Evolutionary conservation across 2,113 vertebrate species (phyloP).

Genomic region (Hyaena hyaena): DNA sequence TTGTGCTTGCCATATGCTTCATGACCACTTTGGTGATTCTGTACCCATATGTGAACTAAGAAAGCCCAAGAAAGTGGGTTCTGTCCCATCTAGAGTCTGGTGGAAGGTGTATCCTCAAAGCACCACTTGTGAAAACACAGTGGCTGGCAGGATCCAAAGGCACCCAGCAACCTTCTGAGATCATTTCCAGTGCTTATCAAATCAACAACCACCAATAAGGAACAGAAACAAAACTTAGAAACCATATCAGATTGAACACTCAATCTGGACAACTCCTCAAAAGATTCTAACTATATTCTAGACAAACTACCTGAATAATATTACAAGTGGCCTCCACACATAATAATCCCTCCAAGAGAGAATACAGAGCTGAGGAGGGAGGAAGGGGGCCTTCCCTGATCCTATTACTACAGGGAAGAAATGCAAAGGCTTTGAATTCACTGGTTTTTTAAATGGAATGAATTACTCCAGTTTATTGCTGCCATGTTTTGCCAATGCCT

Average conservation of each 20-base stretch:
- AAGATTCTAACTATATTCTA: constrained; percentile 30
- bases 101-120: not conserved
- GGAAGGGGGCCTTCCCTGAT: not conserved
- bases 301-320: constrained; percentile 33
- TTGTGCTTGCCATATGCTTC: not conserved
- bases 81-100: not conserved
- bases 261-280: constrained; percentile 51
- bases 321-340: not conserved
- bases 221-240: constrained; percentile 34
- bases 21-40: not conserved
- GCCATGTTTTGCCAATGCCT: not conserved
- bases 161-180: not conserved
- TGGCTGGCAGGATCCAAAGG: not conserved
- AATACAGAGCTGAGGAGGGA: not conserved
- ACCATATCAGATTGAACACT: constrained; percentile 45
- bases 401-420: not conserved
- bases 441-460: not conserved
- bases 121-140: not conserved
- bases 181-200: constrained; percentile 44
- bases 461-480: not conserved
- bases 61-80: not conserved
- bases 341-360: constrained; percentile 29
- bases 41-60: not conserved
- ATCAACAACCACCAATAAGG: constrained; percentile 34
- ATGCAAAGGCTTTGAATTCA: not conserved